Conservation (phyloP, 2,113 vertebrate genomes). For the Halcyon malimbica region DNA sequence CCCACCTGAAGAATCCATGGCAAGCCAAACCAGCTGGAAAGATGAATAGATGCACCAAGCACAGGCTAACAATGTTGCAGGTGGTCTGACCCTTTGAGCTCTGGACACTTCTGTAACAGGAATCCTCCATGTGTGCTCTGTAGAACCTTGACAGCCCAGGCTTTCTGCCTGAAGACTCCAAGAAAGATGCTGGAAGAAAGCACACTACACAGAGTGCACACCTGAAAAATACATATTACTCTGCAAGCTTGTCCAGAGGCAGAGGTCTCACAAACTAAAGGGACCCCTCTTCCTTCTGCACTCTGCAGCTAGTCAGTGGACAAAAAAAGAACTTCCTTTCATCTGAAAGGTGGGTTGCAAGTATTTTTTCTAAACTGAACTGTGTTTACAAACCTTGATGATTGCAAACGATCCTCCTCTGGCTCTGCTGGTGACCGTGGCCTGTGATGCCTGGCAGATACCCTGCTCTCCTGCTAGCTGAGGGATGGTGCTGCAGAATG, state of each 20-base stretch:
- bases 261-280: background rate
- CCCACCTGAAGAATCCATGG: background rate
- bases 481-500: background rate
- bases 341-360: background rate
- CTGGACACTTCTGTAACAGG: background rate
- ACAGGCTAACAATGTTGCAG: background rate
- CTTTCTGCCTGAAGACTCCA: background rate
- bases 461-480: background rate
- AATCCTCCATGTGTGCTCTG: background rate
- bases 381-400: background rate
- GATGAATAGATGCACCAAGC: background rate
- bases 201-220: background rate
- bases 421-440: background rate
- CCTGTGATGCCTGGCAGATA: background rate
- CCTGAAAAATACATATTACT: background rate
- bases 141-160: background rate
- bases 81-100: background rate
- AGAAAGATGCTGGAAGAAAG: background rate
- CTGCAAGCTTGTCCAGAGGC: accelerated
- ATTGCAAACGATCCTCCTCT: background rate
- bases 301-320: background rate
- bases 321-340: background rate
- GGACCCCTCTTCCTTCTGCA: background rate
- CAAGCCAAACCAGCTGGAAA: background rate
- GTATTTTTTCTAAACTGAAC: background rate